Evolutionary conservation across 2,113 vertebrate genomes (phyloP).

Genomic region (Cyanoramphus novaezelandiae): DNA sequence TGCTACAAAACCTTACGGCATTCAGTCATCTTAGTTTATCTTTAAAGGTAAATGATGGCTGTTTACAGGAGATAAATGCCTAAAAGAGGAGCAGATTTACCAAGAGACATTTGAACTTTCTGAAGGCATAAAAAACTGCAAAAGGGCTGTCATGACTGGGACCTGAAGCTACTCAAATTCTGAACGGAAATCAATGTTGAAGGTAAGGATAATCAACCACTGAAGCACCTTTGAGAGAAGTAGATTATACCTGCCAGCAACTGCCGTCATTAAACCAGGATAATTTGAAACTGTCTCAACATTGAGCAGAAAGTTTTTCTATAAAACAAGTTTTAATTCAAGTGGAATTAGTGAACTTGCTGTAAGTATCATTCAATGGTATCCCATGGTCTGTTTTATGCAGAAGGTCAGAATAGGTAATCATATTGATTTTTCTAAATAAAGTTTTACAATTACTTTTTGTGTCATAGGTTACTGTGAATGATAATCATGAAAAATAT

Average conservation of each 20-base stretch:
- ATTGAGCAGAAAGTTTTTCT: background rate
- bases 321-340: background rate
- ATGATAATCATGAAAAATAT: background rate
- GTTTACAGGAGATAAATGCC: background rate
- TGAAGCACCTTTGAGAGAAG: background rate
- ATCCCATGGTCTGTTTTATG: background rate
- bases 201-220: slow-evolving; percentile 6
- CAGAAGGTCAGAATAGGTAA: background rate
- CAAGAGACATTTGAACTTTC: background rate
- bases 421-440: background rate
- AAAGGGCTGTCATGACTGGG: background rate
- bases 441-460: background rate
- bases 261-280: background rate
- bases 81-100: background rate
- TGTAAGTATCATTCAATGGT: background rate
- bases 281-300: background rate
- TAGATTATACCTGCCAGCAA: background rate
- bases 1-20: background rate
- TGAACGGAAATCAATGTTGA: slow-evolving; percentile 10
- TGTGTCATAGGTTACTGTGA: background rate
- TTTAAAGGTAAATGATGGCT: slow-evolving; percentile 13
- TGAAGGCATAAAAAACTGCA: background rate
- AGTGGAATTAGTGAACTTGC: background rate
- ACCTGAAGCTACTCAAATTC: background rate
- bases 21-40: background rate